Conservation (phyloP, 2,113 vertebrate species). For the Chloebia gouldiae region DNA sequence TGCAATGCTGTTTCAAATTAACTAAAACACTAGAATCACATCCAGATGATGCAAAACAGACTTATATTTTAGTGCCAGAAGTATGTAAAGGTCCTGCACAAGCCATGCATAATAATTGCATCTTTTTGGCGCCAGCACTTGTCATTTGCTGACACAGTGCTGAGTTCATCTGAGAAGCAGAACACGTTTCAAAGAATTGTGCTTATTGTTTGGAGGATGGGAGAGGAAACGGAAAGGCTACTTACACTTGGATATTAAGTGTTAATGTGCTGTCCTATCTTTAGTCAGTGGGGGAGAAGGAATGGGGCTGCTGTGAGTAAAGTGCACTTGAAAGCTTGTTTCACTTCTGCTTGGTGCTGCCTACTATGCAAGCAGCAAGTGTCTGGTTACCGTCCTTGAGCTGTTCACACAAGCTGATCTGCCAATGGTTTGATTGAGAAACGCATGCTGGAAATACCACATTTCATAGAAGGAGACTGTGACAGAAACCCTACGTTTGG, state of each 20-base stretch:
- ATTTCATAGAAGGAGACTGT: constrained; percentile 49
- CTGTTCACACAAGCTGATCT: background rate
- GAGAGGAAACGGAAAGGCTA: background rate
- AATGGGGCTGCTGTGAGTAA: background rate
- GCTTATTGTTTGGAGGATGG: background rate
- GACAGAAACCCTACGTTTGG: background rate
- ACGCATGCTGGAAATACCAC: background rate
- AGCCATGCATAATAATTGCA: background rate
- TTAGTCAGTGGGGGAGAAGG: background rate
- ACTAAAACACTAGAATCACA: background rate
- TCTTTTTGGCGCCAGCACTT: background rate
- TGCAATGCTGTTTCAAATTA: constrained; percentile 4
- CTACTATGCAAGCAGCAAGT: background rate
- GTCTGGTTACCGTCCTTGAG: background rate
- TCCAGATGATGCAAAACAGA: constrained; percentile 9
- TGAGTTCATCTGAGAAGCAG: background rate
- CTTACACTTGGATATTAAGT: background rate
- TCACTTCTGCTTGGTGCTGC: constrained; percentile 43
- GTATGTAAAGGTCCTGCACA: background rate
- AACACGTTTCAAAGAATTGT: background rate
- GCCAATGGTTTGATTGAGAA: constrained; percentile 7
- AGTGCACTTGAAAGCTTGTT: constrained; percentile 36
- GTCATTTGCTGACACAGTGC: background rate
- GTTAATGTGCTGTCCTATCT: background rate
- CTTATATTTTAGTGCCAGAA: background rate